Evolutionary conservation across 2,113 vertebrate species (phyloP).

Genomic region (Diphyllodes magnificus): DNA sequence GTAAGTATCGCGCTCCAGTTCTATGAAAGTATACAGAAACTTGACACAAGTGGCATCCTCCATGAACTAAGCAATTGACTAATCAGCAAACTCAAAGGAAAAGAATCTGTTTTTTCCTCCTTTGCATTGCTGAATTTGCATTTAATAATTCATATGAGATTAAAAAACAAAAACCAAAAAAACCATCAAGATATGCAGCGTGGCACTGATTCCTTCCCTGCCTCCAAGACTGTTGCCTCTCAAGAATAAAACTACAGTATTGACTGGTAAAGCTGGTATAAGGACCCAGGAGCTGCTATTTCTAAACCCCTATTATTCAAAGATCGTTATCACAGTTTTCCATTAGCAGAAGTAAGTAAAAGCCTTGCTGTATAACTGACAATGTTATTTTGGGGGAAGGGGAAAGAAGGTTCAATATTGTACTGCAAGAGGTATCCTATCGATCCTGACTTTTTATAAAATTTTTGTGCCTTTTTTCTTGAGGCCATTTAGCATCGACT

Average conservation of each 20-base stretch:
- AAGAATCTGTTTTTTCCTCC: slow-evolving; percentile 54
- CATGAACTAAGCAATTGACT: slow-evolving; percentile 57
- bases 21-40: slow-evolving; percentile 64
- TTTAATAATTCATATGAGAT: slow-evolving; percentile 68
- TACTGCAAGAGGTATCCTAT: slow-evolving; percentile 49
- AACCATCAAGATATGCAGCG: neutral
- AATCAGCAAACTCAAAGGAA: slow-evolving; percentile 66
- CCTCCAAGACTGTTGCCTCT: slow-evolving; percentile 3
- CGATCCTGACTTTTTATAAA: slow-evolving; percentile 34
- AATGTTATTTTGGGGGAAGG: slow-evolving; percentile 56
- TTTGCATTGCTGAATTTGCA: slow-evolving; percentile 55
- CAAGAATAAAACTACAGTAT: slow-evolving; percentile 53
- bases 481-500: slow-evolving; percentile 58
- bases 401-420: slow-evolving; percentile 34
- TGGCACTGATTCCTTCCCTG: slow-evolving; percentile 16
- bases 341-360: slow-evolving; percentile 73
- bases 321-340: slow-evolving; percentile 73
- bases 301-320: slow-evolving; percentile 70
- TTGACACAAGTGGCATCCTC: slow-evolving; percentile 58
- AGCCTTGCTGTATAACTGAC: slow-evolving; percentile 69
- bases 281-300: slow-evolving; percentile 57
- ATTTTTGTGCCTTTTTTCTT: slow-evolving; percentile 6
- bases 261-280: slow-evolving; percentile 39
- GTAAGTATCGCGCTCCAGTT: slow-evolving; percentile 51
- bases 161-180: neutral